These are phyloP conservation scores for Sebastes cheni DNA, from an alignment of 2,797 vertebrate species.

Conservation along the genomic window DNA sequence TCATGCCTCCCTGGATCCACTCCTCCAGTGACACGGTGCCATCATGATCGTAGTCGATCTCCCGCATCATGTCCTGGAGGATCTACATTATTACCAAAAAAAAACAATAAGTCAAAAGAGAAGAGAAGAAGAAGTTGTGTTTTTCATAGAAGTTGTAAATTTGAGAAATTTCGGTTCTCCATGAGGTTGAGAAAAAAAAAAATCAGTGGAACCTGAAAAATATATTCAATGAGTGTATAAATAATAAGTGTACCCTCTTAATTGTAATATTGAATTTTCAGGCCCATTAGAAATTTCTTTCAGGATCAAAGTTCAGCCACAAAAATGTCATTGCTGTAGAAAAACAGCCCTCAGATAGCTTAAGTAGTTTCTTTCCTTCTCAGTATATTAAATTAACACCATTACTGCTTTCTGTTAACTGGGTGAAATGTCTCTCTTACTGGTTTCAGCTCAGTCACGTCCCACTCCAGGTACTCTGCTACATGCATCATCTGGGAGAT, in stretches of 20 bases:
- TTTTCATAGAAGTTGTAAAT: too few species aligned
- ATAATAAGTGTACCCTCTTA: neutral
- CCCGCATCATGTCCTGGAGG: conserved; percentile 97
- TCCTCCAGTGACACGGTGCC: conserved; percentile 94
- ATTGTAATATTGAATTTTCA: neutral
- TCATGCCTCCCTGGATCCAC: conserved; percentile 97
- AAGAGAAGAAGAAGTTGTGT: neutral
- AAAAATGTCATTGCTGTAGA: neutral
- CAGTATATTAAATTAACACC: neutral
- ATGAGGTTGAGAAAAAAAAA: neutral
- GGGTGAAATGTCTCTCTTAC: conserved; percentile 75
- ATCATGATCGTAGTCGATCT: conserved; percentile 95
- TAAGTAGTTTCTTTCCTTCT: neutral
- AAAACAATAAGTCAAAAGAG: neutral
- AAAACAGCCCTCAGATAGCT: neutral
- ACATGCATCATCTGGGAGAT: conserved; percentile 98
- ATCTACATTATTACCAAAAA: conserved; percentile 78
- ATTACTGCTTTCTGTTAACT: neutral
- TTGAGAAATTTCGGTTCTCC: neutral
- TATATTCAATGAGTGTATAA: neutral
- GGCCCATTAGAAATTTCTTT: neutral
- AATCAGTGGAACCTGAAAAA: neutral
- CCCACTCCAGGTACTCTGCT: conserved; percentile 96
- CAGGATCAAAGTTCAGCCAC: neutral
- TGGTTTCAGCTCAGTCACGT: conserved; percentile 93